Percentiles rank a stretch among this genome's conserved stretches.
These are phyloP conservation scores for Vicugna pacos DNA, from an alignment of 2,113 vertebrate genomes.

Conservation along the genomic window DNA sequence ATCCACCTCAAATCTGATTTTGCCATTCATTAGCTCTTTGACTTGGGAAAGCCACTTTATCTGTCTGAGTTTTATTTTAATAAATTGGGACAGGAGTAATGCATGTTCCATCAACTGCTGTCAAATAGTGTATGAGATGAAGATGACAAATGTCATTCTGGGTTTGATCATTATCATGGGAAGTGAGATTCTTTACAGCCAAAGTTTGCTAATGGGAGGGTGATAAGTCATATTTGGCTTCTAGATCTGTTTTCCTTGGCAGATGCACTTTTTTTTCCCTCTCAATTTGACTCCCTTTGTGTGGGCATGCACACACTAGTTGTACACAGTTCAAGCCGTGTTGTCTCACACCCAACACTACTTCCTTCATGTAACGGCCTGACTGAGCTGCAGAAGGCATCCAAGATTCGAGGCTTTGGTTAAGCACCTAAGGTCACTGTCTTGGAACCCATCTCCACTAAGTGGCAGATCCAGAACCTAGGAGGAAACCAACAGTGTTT, in stretches of 20 bases:
- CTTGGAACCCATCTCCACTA: not conserved
- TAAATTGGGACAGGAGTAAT: not conserved
- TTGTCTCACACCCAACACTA: not conserved
- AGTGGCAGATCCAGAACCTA: not conserved
- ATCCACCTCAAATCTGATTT: not conserved
- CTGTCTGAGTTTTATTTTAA: not conserved
- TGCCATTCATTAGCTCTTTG: constrained; percentile 19
- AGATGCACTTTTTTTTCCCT: not conserved
- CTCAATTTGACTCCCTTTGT: not conserved
- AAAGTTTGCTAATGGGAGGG: not conserved
- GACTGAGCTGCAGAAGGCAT: not conserved
- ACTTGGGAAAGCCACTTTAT: not conserved
- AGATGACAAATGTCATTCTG: not conserved
- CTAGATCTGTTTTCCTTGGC: not conserved
- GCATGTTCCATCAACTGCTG: not conserved
- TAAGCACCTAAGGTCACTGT: not conserved
- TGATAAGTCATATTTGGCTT: not conserved
- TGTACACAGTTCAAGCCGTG: not conserved
- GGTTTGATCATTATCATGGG: not conserved
- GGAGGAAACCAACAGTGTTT: not conserved
- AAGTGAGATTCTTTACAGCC: not conserved
- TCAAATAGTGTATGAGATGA: not conserved
- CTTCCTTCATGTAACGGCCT: not conserved
- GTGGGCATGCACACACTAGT: not conserved
- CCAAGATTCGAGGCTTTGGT: not conserved